Conservation (phyloP, 2,797 vertebrate genomes). For the Sarcophilus harrisii region DNA sequence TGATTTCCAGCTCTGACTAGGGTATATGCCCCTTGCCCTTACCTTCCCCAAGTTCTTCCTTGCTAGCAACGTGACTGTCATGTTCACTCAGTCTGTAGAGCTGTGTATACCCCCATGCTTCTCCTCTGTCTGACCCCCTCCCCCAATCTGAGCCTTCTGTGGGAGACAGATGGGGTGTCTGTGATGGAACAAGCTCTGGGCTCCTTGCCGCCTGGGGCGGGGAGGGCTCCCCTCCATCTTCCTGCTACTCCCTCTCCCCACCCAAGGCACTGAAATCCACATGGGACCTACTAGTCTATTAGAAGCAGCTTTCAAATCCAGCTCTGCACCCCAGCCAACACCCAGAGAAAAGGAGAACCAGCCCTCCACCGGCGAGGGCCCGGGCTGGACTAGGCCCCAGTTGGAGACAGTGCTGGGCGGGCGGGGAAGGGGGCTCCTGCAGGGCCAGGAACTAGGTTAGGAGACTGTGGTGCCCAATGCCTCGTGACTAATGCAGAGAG, state of each 20-base stretch:
- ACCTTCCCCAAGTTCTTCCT: neutral
- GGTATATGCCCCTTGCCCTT: neutral
- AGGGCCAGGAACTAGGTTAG: slow-evolving; percentile 27
- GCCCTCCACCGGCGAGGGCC: slow-evolving; percentile 19
- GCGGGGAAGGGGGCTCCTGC: neutral
- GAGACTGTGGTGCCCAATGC: neutral
- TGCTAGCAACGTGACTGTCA: slow-evolving; percentile 42
- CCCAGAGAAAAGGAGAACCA: slow-evolving; percentile 40
- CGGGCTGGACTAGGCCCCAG: neutral
- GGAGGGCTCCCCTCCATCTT: slow-evolving; percentile 59
- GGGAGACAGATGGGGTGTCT: slow-evolving; percentile 81
- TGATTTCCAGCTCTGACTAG: neutral
- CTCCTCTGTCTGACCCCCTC: slow-evolving; percentile 71
- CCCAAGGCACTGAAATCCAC: slow-evolving; percentile 73
- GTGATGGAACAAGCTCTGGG: slow-evolving; percentile 79
- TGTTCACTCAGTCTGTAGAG: slow-evolving; percentile 54
- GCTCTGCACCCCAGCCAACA: neutral
- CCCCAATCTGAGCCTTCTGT: slow-evolving; percentile 77
- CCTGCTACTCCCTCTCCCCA: slow-evolving; percentile 61
- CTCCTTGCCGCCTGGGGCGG: slow-evolving; percentile 72
- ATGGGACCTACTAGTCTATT: slow-evolving; percentile 16
- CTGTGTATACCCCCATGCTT: slow-evolving; percentile 51
- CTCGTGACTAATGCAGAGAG: neutral
- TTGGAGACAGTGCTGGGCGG: slow-evolving; percentile 5
- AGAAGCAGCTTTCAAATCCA: slow-evolving; percentile 38